Base-by-base conservation (phyloP, 2,888 invertebrate species). In the Hedya salicella region DNA sequence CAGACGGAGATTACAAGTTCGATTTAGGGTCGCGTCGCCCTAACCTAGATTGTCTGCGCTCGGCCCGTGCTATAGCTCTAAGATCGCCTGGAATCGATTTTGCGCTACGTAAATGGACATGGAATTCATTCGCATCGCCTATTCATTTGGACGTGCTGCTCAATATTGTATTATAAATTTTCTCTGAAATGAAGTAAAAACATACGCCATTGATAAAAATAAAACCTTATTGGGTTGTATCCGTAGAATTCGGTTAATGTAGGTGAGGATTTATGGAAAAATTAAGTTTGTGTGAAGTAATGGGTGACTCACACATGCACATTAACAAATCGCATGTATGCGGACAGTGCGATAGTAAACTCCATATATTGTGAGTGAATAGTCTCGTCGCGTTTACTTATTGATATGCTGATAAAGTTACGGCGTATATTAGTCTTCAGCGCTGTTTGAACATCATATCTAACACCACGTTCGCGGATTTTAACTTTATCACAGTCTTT, bases 11-110 rank as follows among this genome's bases (percentile, higher is more conserved):
- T 78, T 78, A 83, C 78, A 77, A 79, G 78, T 83, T 80, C 84
- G 85, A 87, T 91, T 91, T 89, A 87, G 90, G 90, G 89, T 89
- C 91, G 88, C 86, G 86, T 80, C 86, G 91, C 90, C 91, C 90
- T 91, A 91, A 90, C 91, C 91, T 81, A 91, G 89, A 89, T 91
- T 86, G 85, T 81, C 81, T 79, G 80, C 75, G 79, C 82, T 82
- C 79, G 75, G 82, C 82, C 83, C 76, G 84, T 82, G 87, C 85
- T 85, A 85, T 86, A 82, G 74, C 63, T 63, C 62, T 68, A 59
- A 54, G 60, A 64, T 65, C 56, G 62, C 56, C 67, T 62, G 59
- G 70, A 67, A 68, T 54, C 54, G 46, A 64, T 52, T 65, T 65
- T 40, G 32, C 59, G 36, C 54, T 56, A 48, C 42, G 49, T 68